Evolutionary conservation across 2,888 invertebrate genomes (phyloP).

Genomic region (Chrysolina oricalcia): DNA sequence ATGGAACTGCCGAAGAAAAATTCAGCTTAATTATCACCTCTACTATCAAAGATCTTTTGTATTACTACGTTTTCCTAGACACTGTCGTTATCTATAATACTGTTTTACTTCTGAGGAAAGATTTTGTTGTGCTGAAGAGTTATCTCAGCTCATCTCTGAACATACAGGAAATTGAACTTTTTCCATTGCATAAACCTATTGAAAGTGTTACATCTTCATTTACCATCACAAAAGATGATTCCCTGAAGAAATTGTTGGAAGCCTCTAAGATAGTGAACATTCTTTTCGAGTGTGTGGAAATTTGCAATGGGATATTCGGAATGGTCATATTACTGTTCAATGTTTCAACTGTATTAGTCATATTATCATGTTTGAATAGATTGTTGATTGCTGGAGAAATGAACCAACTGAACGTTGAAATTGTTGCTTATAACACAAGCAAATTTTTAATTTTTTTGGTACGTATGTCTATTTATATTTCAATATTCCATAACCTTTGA

Average conservation of each 20-base stretch:
- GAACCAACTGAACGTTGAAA: conserved; percentile 39
- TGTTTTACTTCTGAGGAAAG: conserved; percentile 36
- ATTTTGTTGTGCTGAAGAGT: conserved; percentile 34
- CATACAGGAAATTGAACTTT: conserved; percentile 22
- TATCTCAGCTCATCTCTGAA: conserved; percentile 34
- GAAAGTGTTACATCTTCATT: conserved; percentile 23
- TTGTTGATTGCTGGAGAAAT: conserved; percentile 41
- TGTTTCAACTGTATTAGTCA: conserved; percentile 43
- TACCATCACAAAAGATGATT: conserved; percentile 34
- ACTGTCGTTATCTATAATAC: conserved; percentile 45
- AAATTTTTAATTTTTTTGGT: conserved; percentile 43
- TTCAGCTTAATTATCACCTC: conserved; percentile 8
- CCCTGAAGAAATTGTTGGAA: conserved; percentile 40
- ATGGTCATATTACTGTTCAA: conserved; percentile 43
- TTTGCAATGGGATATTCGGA: conserved; percentile 48
- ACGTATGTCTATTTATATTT: conserved; percentile 22
- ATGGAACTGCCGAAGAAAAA: not conserved
- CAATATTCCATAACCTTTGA: not conserved
- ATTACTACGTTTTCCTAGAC: conserved; percentile 47
- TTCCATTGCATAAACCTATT: conserved; percentile 22
- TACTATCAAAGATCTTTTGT: conserved; percentile 35
- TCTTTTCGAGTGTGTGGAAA: conserved; percentile 46
- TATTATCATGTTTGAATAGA: conserved; percentile 42
- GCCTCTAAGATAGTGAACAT: conserved; percentile 46
- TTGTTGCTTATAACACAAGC: conserved; percentile 37